Conservation (phyloP, 1,140 invertebrate species). For the Eurosta solidaginis region DNA sequence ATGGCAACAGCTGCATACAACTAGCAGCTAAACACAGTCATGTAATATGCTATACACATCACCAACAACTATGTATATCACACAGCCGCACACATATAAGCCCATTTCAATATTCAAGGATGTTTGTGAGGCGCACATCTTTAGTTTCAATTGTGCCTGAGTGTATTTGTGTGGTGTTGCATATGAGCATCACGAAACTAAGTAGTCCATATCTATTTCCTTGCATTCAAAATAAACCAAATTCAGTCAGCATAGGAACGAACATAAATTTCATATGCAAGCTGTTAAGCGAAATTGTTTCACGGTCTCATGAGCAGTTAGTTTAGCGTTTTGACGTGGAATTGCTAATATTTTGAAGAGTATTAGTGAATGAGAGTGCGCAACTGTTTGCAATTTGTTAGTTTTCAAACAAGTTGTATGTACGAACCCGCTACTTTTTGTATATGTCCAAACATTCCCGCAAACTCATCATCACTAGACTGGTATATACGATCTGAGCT, state of each 20-base stretch:
- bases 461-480: constrained; percentile 53
- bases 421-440: constrained; percentile 56
- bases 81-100: not conserved
- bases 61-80: too few species aligned
- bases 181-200: not conserved
- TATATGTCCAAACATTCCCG: constrained; percentile 56
- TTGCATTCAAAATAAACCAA: not conserved
- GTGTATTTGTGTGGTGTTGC: too few species aligned
- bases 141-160: too few species aligned
- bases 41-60: not conserved
- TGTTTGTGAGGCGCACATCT: not conserved
- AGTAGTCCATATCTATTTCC: not conserved
- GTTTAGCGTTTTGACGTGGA: not conserved
- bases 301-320: not conserved
- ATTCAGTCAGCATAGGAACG: too few species aligned
- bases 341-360: constrained; percentile 1
- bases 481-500: constrained; percentile 56
- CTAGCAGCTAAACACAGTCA: not conserved
- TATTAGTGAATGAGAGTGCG: not conserved
- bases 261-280: not conserved
- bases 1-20: not conserved
- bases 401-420: not conserved
- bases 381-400: not conserved
- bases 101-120: not conserved
- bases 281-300: constrained; percentile 4